Conservation (phyloP, 2,113 vertebrate genomes). For the Geothlypis trichas region DNA sequence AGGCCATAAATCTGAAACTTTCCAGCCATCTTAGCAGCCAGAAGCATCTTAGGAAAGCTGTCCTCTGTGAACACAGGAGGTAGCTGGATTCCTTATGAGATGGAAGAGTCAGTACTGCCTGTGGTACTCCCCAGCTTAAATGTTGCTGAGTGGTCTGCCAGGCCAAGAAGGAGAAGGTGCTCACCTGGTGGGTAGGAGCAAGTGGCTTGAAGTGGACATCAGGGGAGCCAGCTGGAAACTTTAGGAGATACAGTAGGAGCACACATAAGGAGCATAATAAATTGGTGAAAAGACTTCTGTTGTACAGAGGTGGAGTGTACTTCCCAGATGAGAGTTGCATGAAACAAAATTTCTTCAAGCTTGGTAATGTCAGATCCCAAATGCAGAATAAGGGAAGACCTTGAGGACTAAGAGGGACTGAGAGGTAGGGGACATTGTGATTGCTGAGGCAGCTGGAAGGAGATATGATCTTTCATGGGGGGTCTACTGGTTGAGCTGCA, state of each 20-base stretch:
- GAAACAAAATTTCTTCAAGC: background rate
- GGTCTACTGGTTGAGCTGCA: background rate
- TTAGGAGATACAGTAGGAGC: background rate
- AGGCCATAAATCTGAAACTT: background rate
- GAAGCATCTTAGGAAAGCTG: background rate
- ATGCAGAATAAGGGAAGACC: background rate
- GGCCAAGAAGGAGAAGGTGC: background rate
- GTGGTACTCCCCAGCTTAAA: background rate
- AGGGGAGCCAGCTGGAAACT: background rate
- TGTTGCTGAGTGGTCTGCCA: background rate
- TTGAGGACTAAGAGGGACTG: background rate
- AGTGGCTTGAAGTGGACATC: background rate
- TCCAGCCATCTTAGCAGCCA: background rate
- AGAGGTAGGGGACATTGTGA: background rate
- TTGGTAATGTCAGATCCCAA: background rate
- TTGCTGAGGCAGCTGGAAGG: background rate
- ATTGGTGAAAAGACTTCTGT: background rate
- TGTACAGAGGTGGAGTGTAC: background rate
- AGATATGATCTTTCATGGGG: background rate
- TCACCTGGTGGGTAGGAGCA: background rate
- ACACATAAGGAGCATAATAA: background rate
- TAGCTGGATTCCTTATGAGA: background rate
- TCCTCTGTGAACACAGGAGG: background rate
- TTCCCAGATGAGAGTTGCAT: background rate
- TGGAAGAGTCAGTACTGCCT: background rate